Evolutionary conservation across 2,888 invertebrate species (phyloP).

Genomic region (Xestia rhomboidea): DNA sequence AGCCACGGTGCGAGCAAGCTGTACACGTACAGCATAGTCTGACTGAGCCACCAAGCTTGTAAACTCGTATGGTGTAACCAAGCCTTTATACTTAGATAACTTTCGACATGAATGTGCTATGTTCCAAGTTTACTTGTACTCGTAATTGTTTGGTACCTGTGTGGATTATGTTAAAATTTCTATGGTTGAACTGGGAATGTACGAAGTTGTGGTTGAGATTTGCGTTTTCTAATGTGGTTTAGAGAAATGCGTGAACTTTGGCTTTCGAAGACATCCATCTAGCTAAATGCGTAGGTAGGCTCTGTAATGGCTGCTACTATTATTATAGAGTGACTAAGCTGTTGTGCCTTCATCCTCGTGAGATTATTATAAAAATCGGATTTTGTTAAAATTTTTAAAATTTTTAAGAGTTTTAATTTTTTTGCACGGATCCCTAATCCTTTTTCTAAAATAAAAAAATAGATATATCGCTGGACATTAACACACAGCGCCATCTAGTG

Average conservation of each 20-base stretch:
- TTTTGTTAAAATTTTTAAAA: not conserved
- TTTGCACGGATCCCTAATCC: not conserved
- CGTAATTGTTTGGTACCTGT: conserved; percentile 54
- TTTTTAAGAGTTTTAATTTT: not conserved
- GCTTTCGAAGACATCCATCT: not conserved
- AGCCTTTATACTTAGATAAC: conserved; percentile 44
- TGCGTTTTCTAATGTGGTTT: conserved; percentile 36
- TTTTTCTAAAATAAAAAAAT: not conserved
- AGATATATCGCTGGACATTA: no score
- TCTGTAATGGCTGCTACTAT: not conserved
- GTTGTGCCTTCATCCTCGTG: not conserved
- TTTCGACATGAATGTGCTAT: conserved; percentile 55
- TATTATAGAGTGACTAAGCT: conserved; percentile 7
- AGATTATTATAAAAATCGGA: not conserved
- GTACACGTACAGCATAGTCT: conserved; percentile 1
- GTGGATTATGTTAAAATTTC: conserved; percentile 31
- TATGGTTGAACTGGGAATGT: conserved; percentile 13
- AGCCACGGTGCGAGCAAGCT: not conserved
- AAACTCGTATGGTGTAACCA: conserved; percentile 17
- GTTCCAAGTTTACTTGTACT: conserved; percentile 34
- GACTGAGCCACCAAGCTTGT: not conserved
- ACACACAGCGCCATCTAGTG: no score
- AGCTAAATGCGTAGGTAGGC: not conserved
- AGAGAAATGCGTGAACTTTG: conserved; percentile 48
- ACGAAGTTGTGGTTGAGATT: not conserved